Evolutionary conservation across 2,797 vertebrate genomes (phyloP).

Genomic region (Crax fasciolata): DNA sequence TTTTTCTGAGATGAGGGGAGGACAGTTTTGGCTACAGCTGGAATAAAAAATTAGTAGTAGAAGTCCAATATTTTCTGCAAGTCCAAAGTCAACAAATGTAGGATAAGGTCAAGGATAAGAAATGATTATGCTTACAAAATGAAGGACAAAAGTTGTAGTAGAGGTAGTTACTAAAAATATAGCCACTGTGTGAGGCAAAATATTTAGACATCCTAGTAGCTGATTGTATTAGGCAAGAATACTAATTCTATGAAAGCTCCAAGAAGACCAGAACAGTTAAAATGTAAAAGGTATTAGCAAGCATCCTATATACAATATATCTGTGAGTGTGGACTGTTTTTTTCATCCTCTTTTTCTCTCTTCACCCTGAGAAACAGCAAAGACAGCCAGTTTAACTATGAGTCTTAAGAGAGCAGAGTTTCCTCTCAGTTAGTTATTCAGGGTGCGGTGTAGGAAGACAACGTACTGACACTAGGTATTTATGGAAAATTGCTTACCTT

Average conservation of each 20-base stretch:
- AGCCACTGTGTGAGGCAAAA: not conserved
- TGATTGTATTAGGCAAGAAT: not conserved
- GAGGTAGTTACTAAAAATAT: not conserved
- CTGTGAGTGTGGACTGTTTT: not conserved
- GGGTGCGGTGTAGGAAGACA: conserved; percentile 1
- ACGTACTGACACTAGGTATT: not conserved
- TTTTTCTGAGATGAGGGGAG: not conserved
- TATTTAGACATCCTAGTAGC: not conserved
- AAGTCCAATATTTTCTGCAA: not conserved
- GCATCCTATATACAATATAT: not conserved
- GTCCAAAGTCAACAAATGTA: not conserved
- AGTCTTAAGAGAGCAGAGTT: conserved; percentile 26
- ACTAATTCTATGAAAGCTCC: not conserved
- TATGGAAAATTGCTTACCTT: not conserved
- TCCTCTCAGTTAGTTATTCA: conserved; percentile 41
- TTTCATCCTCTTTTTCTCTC: not conserved
- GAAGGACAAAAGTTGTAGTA: not conserved
- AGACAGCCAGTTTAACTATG: not conserved
- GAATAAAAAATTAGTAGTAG: not conserved
- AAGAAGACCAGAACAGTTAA: not conserved
- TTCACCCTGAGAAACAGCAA: not conserved
- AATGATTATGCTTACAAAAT: not conserved
- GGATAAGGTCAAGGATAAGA: not conserved
- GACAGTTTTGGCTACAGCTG: not conserved
- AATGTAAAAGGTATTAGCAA: not conserved